phyloP scores from a whole-genome alignment of 1,140 invertebrate species.

The Bombus picipes region DNA sequence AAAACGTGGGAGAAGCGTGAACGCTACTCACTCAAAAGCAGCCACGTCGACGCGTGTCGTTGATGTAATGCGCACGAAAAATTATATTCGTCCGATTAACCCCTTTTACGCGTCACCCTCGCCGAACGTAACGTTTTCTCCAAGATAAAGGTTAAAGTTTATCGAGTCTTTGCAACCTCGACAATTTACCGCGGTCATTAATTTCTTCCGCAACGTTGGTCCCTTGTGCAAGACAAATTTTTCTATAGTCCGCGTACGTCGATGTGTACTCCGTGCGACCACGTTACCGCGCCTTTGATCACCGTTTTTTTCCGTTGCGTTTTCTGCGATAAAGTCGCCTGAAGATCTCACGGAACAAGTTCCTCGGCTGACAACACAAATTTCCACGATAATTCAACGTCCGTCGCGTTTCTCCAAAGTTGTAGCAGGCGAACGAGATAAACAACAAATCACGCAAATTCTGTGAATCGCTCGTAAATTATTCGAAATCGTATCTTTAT shows the following conservation, averaged over 20 bases:
- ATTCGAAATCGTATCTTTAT: neutral
- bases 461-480: neutral
- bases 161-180: constrained; percentile 45
- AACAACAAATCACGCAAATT: neutral
- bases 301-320: constrained; percentile 4
- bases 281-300: constrained; percentile 29
- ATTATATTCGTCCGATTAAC: constrained; percentile 55
- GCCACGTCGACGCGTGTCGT: neutral
- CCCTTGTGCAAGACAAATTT: constrained; percentile 50
- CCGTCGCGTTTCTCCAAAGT: neutral
- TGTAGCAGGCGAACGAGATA: neutral
- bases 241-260: constrained; percentile 6
- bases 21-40: neutral
- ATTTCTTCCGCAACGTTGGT: constrained; percentile 54
- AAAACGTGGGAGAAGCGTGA: neutral
- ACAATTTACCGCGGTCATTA: constrained; percentile 48
- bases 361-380: neutral
- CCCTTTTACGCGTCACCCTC: constrained; percentile 32
- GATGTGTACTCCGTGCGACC: neutral
- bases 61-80: constrained; percentile 34
- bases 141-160: constrained; percentile 55
- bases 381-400: constrained; percentile 5
- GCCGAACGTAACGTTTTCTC: constrained; percentile 39
- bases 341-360: constrained; percentile 11
- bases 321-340: constrained; percentile 17